These are phyloP conservation scores for Spondyliosoma cantharus DNA, from an alignment of 2,797 vertebrate genomes.

Conservation along the genomic window DNA sequence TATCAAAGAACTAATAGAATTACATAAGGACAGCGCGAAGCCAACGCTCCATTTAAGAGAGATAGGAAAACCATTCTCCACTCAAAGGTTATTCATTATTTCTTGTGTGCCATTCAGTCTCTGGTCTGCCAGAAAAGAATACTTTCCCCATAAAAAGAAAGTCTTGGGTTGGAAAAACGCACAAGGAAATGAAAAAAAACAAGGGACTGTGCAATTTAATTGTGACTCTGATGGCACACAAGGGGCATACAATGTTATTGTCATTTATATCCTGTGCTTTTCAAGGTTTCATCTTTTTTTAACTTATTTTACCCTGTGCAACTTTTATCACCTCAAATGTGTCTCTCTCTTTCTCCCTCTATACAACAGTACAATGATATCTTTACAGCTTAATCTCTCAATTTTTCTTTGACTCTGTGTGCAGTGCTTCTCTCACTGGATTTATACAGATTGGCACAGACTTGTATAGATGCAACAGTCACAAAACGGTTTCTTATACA, in stretches of 20 bases:
- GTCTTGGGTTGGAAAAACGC: conserved; percentile 6
- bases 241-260: conserved; percentile 48
- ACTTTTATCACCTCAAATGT: conserved; percentile 18
- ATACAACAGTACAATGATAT: neutral
- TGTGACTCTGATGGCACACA: conserved; percentile 47
- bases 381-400: neutral
- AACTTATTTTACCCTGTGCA: conserved; percentile 5
- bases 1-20: conserved; percentile 70
- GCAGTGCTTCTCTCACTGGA: neutral
- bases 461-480: neutral
- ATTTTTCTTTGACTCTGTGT: neutral
- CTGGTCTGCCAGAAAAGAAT: conserved; percentile 51
- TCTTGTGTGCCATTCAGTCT: conserved; percentile 52
- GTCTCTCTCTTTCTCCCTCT: neutral
- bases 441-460: neutral
- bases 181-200: conserved; percentile 31
- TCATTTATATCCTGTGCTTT: conserved; percentile 48
- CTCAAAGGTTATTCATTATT: conserved; percentile 63
- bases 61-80: conserved; percentile 54
- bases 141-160: conserved; percentile 32
- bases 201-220: conserved; percentile 56
- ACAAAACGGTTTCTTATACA: no score
- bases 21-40: conserved; percentile 68
- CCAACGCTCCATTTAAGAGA: conserved; percentile 57
- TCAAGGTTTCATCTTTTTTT: conserved; percentile 28